phyloP scores from a whole-genome alignment of 2,888 invertebrate species.

The Perdita meconis region DNA sequence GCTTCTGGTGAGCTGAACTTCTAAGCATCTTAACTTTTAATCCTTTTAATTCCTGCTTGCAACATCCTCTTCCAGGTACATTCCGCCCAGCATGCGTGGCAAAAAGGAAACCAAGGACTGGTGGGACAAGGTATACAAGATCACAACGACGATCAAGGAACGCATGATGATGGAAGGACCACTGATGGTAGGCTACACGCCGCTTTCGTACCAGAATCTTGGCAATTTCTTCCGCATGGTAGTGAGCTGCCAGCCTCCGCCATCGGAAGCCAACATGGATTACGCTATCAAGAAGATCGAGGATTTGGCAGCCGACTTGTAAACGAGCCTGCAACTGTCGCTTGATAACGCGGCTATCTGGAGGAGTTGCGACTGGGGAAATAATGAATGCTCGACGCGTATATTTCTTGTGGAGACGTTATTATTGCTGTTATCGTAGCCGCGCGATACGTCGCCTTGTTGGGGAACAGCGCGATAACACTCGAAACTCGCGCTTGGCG shows the following conservation, averaged over 20 bases:
- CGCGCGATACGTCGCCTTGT: conserved; percentile 16
- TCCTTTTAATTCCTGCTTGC: too few relatives aligned
- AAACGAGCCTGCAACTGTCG: not conserved
- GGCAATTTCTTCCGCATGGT: conserved; percentile 92
- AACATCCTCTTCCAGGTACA: conserved; percentile 85
- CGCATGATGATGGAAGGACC: conserved; percentile 87
- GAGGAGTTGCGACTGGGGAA: not conserved
- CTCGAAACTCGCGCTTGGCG: not conserved
- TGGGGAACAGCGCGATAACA: not conserved
- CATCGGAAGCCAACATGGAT: conserved; percentile 87
- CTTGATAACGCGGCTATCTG: not conserved
- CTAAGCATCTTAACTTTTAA: not conserved
- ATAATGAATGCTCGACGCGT: not conserved
- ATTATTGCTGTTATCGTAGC: conserved; percentile 30
- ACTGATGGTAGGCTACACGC: conserved; percentile 92
- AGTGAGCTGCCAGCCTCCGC: conserved; percentile 89
- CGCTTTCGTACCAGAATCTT: conserved; percentile 86
- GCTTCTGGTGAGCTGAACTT: conserved; percentile 91
- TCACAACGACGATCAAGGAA: conserved; percentile 90
- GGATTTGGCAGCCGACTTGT: conserved; percentile 85
- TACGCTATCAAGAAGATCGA: conserved; percentile 88
- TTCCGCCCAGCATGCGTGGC: conserved; percentile 85
- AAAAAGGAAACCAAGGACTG: conserved; percentile 84
- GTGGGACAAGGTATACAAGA: conserved; percentile 85
- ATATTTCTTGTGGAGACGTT: not conserved